These are phyloP conservation scores for Mamestra brassicae DNA, from an alignment of 2,888 invertebrate genomes.

Conservation along the genomic window DNA sequence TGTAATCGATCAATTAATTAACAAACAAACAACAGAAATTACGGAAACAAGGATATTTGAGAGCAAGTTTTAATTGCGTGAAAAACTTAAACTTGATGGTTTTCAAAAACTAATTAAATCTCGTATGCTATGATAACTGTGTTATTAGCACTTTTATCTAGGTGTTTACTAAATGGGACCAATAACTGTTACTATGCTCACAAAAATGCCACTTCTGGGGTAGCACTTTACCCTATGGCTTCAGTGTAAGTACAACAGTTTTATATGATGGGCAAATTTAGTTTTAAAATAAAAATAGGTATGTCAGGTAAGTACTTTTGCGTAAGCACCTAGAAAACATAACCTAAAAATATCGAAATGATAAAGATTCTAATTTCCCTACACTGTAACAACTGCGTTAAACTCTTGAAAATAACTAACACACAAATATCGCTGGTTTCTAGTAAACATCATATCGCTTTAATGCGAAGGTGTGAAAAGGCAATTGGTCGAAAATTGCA, in stretches of 20 bases:
- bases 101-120: background rate
- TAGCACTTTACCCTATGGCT: background rate
- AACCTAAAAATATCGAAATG: background rate
- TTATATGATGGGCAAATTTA: background rate
- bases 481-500: constrained; percentile 82
- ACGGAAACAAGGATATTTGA: constrained; percentile 39
- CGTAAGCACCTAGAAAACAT: background rate
- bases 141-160: background rate
- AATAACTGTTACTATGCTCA: background rate
- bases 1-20: constrained; percentile 61
- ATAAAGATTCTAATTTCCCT: background rate
- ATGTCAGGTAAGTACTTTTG: background rate
- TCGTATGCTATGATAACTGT: background rate
- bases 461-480: constrained; percentile 79
- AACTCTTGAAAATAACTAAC: constrained; percentile 41
- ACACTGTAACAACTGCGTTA: background rate
- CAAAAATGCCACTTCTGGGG: background rate
- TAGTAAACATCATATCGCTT: constrained; percentile 69
- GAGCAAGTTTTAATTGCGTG: constrained; percentile 29
- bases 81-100: constrained; percentile 9
- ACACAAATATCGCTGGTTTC: constrained; percentile 51
- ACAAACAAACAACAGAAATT: constrained; percentile 56
- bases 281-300: background rate
- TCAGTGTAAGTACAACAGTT: background rate
- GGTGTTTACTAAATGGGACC: background rate